phyloP scores from a whole-genome alignment of 2,888 invertebrate genomes.

The Sarcophaga caerulescens region DNA sequence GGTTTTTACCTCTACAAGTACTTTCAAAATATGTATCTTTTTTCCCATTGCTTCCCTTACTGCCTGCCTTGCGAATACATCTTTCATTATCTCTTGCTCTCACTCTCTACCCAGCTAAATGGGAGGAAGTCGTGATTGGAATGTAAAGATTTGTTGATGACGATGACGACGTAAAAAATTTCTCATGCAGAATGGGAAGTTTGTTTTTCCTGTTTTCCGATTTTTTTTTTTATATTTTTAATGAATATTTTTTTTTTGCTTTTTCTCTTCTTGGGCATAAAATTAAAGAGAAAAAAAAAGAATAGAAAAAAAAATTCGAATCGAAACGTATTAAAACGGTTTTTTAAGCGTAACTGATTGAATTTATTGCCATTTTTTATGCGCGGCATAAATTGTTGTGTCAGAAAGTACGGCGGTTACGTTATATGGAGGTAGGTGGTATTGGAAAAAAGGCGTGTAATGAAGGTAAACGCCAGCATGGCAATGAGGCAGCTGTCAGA shows the following conservation, averaged over 20 bases:
- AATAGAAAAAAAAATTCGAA: background rate
- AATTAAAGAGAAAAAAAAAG: background rate
- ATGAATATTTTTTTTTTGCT: constrained; percentile 8
- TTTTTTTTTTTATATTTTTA: constrained; percentile 20
- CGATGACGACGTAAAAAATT: background rate
- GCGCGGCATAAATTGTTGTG: background rate
- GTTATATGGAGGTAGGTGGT: no score
- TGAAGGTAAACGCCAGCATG: background rate
- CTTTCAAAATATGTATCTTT: constrained; percentile 14
- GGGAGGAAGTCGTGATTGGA: constrained; percentile 64
- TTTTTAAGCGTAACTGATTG: constrained; percentile 29
- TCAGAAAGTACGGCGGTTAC: background rate
- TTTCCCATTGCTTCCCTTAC: background rate
- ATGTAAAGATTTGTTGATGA: constrained; percentile 45
- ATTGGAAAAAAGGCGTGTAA: background rate
- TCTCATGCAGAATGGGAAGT: background rate
- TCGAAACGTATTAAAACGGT: constrained; percentile 7
- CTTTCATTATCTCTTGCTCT: constrained; percentile 52
- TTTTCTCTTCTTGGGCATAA: background rate
- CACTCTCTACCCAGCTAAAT: background rate
- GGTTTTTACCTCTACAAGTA: background rate
- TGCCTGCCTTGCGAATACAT: background rate
- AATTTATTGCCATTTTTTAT: constrained; percentile 36
- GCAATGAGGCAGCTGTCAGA: background rate
- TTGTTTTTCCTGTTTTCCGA: constrained; percentile 20